Percentiles rank a stretch among this genome's conserved stretches.
Evolutionary conservation across 2,888 invertebrate genomes (phyloP).

Genomic region (Diaperis boleti): DNA sequence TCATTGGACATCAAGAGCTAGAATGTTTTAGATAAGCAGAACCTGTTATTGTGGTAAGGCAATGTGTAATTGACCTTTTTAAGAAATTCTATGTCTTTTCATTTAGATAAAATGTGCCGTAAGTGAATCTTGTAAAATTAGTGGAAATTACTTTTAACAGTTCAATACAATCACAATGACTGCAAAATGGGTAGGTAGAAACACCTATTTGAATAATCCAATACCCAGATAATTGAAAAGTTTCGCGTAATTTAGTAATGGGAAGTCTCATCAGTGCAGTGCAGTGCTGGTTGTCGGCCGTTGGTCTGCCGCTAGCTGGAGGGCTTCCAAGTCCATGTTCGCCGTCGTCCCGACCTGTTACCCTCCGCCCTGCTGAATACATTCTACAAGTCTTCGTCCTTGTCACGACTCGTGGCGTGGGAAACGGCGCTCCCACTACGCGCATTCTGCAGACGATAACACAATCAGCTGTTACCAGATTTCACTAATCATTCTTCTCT

Average conservation of each 20-base stretch:
- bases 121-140: too few species aligned
- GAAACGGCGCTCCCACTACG: conserved; percentile 61
- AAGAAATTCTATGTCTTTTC: background rate
- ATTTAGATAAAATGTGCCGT: too few species aligned
- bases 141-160: too few species aligned
- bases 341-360: conserved; percentile 48
- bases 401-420: conserved; percentile 62
- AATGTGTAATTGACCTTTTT: too few species aligned
- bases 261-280: conserved; percentile 7
- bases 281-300: background rate
- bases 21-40: too few species aligned
- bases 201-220: background rate
- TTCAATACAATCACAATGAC: too few species aligned
- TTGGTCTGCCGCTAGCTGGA: conserved; percentile 33
- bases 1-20: too few species aligned
- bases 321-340: conserved; percentile 41
- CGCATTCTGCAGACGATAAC: conserved; percentile 59
- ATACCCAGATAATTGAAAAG: background rate
- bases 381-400: conserved; percentile 64
- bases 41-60: too few species aligned
- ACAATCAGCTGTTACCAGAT: conserved; percentile 62
- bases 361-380: conserved; percentile 50
- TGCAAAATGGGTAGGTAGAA: too few species aligned
- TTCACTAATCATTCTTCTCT: conserved; percentile 45
- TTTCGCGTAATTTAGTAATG: background rate